Conservation (phyloP, 1,140 invertebrate species). For the Nasonia giraulti region DNA sequence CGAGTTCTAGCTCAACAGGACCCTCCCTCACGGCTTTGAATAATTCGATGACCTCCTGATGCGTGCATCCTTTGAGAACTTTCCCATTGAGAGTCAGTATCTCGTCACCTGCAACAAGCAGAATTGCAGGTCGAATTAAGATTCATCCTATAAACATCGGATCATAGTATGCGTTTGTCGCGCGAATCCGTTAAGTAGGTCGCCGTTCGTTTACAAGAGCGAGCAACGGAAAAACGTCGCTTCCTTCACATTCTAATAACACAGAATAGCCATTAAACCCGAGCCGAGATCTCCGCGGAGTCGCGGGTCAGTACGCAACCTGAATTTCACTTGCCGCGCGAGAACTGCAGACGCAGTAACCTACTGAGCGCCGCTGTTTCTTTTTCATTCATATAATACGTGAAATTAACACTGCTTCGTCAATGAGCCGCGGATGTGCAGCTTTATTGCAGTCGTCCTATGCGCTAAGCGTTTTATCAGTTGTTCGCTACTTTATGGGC, state of each 20-base stretch:
- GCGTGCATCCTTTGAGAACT: constrained; percentile 81
- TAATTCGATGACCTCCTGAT: constrained; percentile 84
- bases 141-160: neutral
- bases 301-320: constrained; percentile 25
- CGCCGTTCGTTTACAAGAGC: neutral
- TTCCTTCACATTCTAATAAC: constrained; percentile 43
- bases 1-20: constrained; percentile 81
- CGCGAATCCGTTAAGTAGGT: constrained; percentile 15
- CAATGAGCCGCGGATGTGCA: neutral
- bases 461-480: neutral
- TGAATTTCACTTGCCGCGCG: constrained; percentile 45
- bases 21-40: constrained; percentile 87
- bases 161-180: neutral
- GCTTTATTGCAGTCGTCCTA: neutral
- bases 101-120: constrained; percentile 83
- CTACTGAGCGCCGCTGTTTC: neutral
- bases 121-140: constrained; percentile 48
- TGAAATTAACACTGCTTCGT: constrained; percentile 23
- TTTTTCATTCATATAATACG: neutral
- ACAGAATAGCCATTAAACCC: constrained; percentile 12
- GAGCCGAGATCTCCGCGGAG: neutral
- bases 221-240: constrained; percentile 8
- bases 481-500: too few species aligned
- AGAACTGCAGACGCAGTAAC: neutral
- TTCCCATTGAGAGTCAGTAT: constrained; percentile 86